Percentiles rank a stretch among this genome's conserved stretches.
Evolutionary conservation across 2,888 invertebrate species (phyloP).

Genomic region (Ceramica pisi): DNA sequence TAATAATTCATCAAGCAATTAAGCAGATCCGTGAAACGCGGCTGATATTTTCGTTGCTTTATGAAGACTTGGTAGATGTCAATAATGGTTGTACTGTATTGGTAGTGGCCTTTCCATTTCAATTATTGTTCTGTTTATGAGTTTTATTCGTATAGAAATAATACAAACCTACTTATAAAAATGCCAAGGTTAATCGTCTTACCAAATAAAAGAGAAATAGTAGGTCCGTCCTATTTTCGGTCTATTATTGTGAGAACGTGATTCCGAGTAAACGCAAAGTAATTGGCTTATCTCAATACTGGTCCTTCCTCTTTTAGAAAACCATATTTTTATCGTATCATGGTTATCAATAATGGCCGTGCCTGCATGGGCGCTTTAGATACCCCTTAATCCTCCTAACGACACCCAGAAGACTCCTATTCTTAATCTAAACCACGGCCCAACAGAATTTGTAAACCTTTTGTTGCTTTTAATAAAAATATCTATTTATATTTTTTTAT

Average conservation of each 20-base stretch:
- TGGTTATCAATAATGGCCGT: constrained; percentile 43
- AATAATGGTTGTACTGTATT: constrained; percentile 3
- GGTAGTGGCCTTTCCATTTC: neutral
- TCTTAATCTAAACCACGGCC: constrained; percentile 8
- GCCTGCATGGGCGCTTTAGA: neutral
- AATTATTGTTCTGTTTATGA: neutral
- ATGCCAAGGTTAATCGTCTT: neutral
- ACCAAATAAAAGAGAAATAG: neutral
- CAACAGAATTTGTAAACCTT: constrained; percentile 33
- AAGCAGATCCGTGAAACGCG: constrained; percentile 77
- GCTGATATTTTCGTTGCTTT: constrained; percentile 77
- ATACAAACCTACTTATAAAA: neutral
- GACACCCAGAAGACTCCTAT: constrained; percentile 21
- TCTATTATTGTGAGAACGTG: neutral
- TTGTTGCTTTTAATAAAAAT: constrained; percentile 25
- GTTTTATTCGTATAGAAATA: neutral
- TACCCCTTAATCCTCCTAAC: constrained; percentile 19
- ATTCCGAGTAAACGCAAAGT: neutral
- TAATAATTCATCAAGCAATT: constrained; percentile 90
- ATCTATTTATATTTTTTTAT: constrained; percentile 53
- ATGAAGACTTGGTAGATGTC: constrained; percentile 53
- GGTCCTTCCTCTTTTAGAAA: neutral
- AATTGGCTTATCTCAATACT: constrained; percentile 13
- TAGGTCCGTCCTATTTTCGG: neutral
- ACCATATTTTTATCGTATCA: constrained; percentile 37